Percentiles rank a stretch among this genome's conserved stretches.
phyloP scores from a whole-genome alignment of 1,140 invertebrate species.

The Laodelphax striatellus region DNA sequence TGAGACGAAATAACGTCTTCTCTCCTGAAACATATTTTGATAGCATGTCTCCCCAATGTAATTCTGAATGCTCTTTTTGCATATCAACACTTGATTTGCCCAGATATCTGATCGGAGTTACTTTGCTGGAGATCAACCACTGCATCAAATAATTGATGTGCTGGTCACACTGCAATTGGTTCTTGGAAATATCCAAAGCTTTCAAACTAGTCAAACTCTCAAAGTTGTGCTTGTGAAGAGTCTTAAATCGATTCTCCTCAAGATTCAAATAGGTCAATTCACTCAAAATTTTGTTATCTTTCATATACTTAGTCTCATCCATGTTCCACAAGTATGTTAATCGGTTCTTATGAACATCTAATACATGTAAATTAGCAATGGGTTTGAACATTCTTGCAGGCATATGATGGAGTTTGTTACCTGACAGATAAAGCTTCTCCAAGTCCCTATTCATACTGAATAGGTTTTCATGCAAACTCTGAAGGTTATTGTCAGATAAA shows the following conservation, averaged over 20 bases:
- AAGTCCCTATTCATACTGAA: slow-evolving; percentile 49
- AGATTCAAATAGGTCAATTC: slow-evolving; percentile 23
- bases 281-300: slow-evolving; percentile 37
- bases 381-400: slow-evolving; percentile 50
- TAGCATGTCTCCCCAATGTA: background rate
- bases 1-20: background rate
- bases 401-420: slow-evolving; percentile 51
- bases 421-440: slow-evolving; percentile 50
- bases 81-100: slow-evolving; percentile 7
- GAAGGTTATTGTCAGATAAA: slow-evolving; percentile 52
- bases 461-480: slow-evolving; percentile 40
- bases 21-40: background rate
- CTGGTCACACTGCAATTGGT: slow-evolving; percentile 33
- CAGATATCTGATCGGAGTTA: slow-evolving; percentile 28
- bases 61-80: background rate
- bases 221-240: slow-evolving; percentile 16
- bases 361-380: slow-evolving; percentile 36
- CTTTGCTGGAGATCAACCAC: slow-evolving; percentile 31
- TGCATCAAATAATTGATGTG: slow-evolving; percentile 33
- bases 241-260: slow-evolving; percentile 22
- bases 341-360: slow-evolving; percentile 53
- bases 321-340: slow-evolving; percentile 50
- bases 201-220: slow-evolving; percentile 17
- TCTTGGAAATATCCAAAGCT: slow-evolving; percentile 31
- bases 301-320: slow-evolving; percentile 33